phyloP scores from a whole-genome alignment of 2,888 invertebrate species.

The Parnassius orleans region DNA sequence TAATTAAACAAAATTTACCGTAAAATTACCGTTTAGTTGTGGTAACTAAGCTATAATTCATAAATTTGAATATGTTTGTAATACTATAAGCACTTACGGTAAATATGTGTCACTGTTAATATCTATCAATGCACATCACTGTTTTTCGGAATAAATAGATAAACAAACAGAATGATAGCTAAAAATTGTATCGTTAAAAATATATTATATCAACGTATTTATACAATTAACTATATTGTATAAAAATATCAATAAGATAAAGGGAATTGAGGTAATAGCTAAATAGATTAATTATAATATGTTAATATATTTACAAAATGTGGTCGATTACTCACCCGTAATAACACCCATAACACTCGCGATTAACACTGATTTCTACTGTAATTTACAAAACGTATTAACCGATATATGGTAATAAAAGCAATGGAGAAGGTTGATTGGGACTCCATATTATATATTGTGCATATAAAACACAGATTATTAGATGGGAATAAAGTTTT shows the following conservation, averaged over 20 bases:
- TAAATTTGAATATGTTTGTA: too few relatives aligned
- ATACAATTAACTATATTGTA: background rate
- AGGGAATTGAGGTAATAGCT: conserved; percentile 6
- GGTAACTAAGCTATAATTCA: too few relatives aligned
- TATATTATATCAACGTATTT: too few relatives aligned
- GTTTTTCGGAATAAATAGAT: too few relatives aligned
- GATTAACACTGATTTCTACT: conserved; percentile 16
- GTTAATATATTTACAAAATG: conserved; percentile 11
- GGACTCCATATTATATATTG: background rate
- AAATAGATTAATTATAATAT: background rate
- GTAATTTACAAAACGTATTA: conserved; percentile 15
- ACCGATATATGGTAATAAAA: background rate
- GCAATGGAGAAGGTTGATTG: background rate
- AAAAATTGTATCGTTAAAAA: too few relatives aligned
- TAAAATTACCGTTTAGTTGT: too few relatives aligned
- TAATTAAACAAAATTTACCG: too few relatives aligned
- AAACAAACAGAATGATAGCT: too few relatives aligned
- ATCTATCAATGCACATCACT: too few relatives aligned
- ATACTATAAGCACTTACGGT: too few relatives aligned
- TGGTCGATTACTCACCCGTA: conserved; percentile 20
- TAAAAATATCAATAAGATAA: conserved; percentile 1
- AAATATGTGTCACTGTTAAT: too few relatives aligned
- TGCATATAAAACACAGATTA: too few relatives aligned
- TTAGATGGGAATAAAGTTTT: background rate
- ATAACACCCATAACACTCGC: conserved; percentile 10